Evolutionary conservation across 2,797 vertebrate genomes (phyloP), one percentile per base, ranked within the genome.

Genomic region (Esox lucius): DNA sequence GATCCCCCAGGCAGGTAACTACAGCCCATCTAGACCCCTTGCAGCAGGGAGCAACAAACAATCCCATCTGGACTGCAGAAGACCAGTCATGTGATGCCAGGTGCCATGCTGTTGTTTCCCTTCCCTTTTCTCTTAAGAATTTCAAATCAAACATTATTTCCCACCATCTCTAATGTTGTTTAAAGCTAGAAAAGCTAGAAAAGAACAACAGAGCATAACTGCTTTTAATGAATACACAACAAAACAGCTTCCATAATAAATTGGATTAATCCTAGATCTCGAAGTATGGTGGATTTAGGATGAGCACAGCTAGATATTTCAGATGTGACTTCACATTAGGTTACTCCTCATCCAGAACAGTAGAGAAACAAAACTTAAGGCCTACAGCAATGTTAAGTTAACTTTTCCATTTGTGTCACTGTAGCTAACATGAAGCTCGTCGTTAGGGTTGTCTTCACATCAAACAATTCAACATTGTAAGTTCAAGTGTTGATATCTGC

Each of bases 61-160:
- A 79, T 75, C 77, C 88, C 86, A 85, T 87, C 84, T 86, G 84
- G 84, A 65, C 1, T 31, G 70, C 83, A 87, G 81, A 81, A 80
- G 64, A 51, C 62, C 26, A 73, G 67, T 77, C 73, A 74, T 67
- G 68, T 75, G 74, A 71, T 73, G 13, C 62, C 67, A 68, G 22
- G 56, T 39, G 67, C 17, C 13, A 64, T 70, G 65, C 59, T 69
- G 19, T 33, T 67, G 13, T 77, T 71, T 11, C 24, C 56, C 26
- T 17, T 71, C 70, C 59, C 13, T 33, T 53, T 11, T 8, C 1
- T 61, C 16, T 48, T 59, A 48, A 11, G 64, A 49, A 70, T 3
- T 70, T 69, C 53, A 5, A 64, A 15, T 64, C 16, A 61, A 24
- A 24, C 26, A 64, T 68, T 70, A 24, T 70, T 53, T 62, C 33